phyloP scores from a whole-genome alignment of 2,888 invertebrate species.

The Pomacea canaliculata region DNA sequence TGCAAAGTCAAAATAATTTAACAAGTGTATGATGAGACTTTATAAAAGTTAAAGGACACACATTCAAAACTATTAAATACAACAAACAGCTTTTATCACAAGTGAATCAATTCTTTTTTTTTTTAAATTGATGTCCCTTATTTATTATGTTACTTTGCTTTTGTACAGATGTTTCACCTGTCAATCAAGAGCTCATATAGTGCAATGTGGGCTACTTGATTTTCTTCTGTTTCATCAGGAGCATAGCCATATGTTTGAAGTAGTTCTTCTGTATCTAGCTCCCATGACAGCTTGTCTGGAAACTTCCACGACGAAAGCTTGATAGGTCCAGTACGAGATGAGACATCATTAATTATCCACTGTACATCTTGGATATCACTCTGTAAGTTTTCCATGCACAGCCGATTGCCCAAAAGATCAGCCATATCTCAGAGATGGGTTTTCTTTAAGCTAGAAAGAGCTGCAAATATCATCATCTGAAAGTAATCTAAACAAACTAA shows the following conservation, averaged over 20 bases:
- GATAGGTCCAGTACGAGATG: conserved; percentile 63
- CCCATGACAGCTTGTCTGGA: conserved; percentile 65
- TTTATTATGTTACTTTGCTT: no score
- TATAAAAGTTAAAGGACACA: background rate
- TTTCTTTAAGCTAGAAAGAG: background rate
- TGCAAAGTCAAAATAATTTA: conserved; percentile 33
- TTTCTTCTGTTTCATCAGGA: conserved; percentile 58
- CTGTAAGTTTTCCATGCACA: conserved; percentile 66
- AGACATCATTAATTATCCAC: conserved; percentile 59
- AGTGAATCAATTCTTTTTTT: no score
- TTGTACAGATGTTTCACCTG: conserved; percentile 50
- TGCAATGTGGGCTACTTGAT: conserved; percentile 68
- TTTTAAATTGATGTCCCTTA: no score
- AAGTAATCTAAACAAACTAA: no score
- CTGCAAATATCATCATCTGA: no score
- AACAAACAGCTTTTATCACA: no score
- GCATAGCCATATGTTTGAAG: conserved; percentile 63
- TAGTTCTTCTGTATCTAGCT: conserved; percentile 65
- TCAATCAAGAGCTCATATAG: conserved; percentile 69
- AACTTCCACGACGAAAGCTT: conserved; percentile 69
- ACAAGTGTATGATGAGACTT: background rate
- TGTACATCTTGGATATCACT: conserved; percentile 68
- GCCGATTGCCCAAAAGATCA: conserved; percentile 59
- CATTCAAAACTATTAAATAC: no score
- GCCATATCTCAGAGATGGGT: conserved; percentile 46